A percentile compares a stretch with the other conserved stretches of the same genome.
Conservation (phyloP, 35 echinoderm and acorn worm genomes). For the Eucidaris tribuloides region DNA sequence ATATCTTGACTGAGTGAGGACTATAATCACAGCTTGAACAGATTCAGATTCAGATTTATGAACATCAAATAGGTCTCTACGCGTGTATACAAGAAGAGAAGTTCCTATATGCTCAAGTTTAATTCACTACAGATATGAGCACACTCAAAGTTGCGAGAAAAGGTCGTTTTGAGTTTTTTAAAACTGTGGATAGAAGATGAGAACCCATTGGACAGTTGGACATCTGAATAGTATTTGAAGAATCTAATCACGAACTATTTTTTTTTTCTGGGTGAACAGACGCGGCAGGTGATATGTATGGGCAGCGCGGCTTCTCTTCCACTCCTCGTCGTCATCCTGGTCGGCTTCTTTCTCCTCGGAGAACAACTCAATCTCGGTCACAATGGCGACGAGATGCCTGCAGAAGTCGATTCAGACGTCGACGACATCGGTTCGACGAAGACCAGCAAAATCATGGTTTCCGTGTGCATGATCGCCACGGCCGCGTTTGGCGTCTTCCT, state of each 20-base stretch:
- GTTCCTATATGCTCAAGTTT: background rate
- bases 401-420: background rate
- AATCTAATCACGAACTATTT: background rate
- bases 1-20: no score
- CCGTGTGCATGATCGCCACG: constrained; percentile 1
- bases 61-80: no score
- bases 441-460: constrained; percentile 4
- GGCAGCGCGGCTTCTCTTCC: constrained; percentile 13
- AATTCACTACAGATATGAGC: background rate
- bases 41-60: no score
- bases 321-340: constrained; percentile 17
- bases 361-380: background rate
- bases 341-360: constrained; percentile 11
- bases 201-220: background rate
- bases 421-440: background rate
- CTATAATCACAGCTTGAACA: no score
- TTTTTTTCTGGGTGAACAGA: background rate
- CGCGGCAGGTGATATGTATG: constrained; percentile 22
- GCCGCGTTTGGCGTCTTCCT: constrained; percentile 1
- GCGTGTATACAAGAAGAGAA: background rate
- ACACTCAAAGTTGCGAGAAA: no score
- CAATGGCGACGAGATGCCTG: background rate
- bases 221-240: no score
- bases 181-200: background rate
- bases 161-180: no score